These are phyloP conservation scores for Planococcus citri DNA, from an alignment of 1,140 invertebrate species.

Conservation along the genomic window DNA sequence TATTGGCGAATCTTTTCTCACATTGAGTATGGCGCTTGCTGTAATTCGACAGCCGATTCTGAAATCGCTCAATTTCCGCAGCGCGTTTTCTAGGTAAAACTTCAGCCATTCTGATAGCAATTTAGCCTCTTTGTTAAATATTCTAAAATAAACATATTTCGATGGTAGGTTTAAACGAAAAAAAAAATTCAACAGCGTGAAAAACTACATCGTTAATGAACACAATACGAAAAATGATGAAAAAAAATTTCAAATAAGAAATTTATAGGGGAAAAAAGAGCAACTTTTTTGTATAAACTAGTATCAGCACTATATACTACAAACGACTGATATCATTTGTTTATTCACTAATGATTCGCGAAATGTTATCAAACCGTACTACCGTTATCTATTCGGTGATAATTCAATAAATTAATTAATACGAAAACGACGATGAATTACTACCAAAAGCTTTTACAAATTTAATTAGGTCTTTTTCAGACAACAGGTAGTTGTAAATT, in stretches of 20 bases:
- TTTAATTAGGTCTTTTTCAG: slow-evolving; percentile 12
- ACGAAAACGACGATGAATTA: background rate
- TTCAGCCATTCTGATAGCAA: slow-evolving; percentile 15
- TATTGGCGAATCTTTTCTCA: slow-evolving; percentile 34
- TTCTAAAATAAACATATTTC: slow-evolving; percentile 19
- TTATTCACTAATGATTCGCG: slow-evolving; percentile 2
- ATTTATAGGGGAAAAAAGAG: background rate
- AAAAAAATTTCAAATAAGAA: background rate
- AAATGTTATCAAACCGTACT: background rate
- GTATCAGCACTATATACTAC: background rate
- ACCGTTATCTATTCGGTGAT: background rate
- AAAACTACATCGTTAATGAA: slow-evolving; percentile 3
- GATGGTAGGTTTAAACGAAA: background rate
- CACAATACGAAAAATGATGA: background rate
- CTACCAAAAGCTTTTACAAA: background rate
- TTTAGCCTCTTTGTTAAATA: background rate
- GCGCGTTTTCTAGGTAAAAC: background rate
- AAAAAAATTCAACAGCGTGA: background rate
- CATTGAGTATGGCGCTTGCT: background rate
- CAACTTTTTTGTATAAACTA: background rate
- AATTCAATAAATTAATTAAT: slow-evolving; percentile 1
- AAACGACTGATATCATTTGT: background rate
- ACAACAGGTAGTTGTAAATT: slow-evolving; percentile 17
- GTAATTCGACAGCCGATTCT: background rate
- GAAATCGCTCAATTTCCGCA: background rate